phyloP scores from a whole-genome alignment of 2,888 invertebrate species.

The Watsonalla binaria region DNA sequence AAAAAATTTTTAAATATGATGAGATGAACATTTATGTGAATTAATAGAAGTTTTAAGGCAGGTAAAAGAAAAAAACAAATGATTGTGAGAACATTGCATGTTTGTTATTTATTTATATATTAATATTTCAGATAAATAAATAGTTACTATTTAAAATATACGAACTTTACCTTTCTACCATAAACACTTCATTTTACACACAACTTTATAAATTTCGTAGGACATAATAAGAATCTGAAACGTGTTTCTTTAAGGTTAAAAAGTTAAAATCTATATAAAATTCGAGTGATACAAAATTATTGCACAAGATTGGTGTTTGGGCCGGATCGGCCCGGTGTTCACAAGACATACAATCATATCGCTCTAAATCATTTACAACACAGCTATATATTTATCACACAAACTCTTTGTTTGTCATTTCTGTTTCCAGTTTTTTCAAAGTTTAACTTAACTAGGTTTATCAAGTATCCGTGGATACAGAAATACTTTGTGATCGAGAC shows the following conservation, averaged over 20 bases:
- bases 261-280: slow-evolving; percentile 26
- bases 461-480: slow-evolving; percentile 21
- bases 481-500: slow-evolving; percentile 33
- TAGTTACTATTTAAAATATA: slow-evolving; percentile 47
- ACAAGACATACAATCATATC: not conserved
- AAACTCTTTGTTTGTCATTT: slow-evolving; percentile 32
- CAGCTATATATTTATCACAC: slow-evolving; percentile 35
- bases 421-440: slow-evolving; percentile 31
- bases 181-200: slow-evolving; percentile 53
- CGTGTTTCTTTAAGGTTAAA: slow-evolving; percentile 16
- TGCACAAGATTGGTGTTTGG: slow-evolving; percentile 28
- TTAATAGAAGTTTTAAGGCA: not conserved
- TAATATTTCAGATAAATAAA: slow-evolving; percentile 67
- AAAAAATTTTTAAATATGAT: no score
- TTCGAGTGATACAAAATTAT: slow-evolving; percentile 32
- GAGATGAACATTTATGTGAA: no score
- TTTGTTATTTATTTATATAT: slow-evolving; percentile 60
- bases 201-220: slow-evolving; percentile 40
- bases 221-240: slow-evolving; percentile 19
- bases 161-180: slow-evolving; percentile 51
- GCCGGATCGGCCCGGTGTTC: not conserved
- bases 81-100: slow-evolving; percentile 49
- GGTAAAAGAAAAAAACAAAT: slow-evolving; percentile 20
- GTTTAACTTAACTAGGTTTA: slow-evolving; percentile 14
- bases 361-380: slow-evolving; percentile 19